Base-by-base conservation (phyloP, 2,797 vertebrate species). In the Gallirallus australis region DNA sequence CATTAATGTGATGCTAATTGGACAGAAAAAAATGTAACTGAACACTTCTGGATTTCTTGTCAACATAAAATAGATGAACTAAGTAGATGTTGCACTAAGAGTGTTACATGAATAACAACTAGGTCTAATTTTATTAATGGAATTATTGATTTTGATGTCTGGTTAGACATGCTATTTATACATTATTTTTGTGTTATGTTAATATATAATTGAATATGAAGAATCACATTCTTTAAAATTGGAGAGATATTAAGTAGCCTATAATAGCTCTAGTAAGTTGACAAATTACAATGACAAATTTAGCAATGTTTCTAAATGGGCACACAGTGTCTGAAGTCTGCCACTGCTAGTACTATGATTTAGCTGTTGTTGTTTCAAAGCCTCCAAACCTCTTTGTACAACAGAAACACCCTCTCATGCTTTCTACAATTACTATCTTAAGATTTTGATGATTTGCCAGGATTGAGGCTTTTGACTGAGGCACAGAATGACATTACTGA, bases 1-100 rank as follows among this genome's bases (percentile, higher is more conserved):
- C 48, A 91, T 95, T 97, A 37, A 60, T 95, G 72, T 76, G 79
- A 86, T 87, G 80, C 27, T 97, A 95, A 96, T 87, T 96, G 93
- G 42, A 80, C 85, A 89, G 48, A 12, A 6, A 33, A 80, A 61
- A 82, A 42, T 65, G 28, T 91, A 80, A 82, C 86, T 82, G 77
- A 96, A 8, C 35, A 63, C 57, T 91, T 94, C 56, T 5, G 12
- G 35, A 92, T 93, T 97, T 97, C 86, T 92, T 82, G 40, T 89
- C 33, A 88, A 71, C 33, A 40, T 77, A 79, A 96, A 96, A 91
- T 82, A 45, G 45, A 92, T 91, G 21, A 54, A 63, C 39, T 89
- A 96, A 97, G 95, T 81, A 80, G 71, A 86, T 94, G 73, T 70
- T 92, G 25, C 94, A 82, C 61, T 90, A 70, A 82, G 79, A 94